Conservation (phyloP, 1,140 invertebrate species). For the Saccostrea cuccullata region DNA sequence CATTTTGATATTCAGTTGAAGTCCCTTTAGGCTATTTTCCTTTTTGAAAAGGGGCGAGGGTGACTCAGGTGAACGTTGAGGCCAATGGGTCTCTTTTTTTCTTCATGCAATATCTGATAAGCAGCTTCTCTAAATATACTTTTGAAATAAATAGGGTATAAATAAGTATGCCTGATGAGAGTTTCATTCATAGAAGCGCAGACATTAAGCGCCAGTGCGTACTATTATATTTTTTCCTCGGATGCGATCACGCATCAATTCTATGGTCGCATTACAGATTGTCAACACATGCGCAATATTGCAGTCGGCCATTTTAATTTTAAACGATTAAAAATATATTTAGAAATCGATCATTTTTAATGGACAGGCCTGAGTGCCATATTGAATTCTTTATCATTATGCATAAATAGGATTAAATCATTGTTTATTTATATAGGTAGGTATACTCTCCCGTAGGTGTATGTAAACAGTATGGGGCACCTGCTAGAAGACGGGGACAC, state of each 20-base stretch:
- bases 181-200: not conserved
- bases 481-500: not conserved
- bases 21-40: no score
- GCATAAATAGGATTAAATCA: conserved; percentile 1
- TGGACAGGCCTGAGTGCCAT: not conserved
- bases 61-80: no score
- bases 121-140: no score
- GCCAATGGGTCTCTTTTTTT: no score
- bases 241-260: conserved; percentile 6
- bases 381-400: not conserved
- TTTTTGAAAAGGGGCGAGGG: no score
- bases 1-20: no score
- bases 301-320: conserved; percentile 34
- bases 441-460: not conserved
- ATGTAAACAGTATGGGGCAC: not conserved
- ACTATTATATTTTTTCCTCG: not conserved
- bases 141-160: no score
- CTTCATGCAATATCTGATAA: no score
- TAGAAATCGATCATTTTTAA: conserved; percentile 6
- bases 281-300: conserved; percentile 37
- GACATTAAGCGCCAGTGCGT: not conserved
- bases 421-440: not conserved
- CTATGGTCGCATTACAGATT: not conserved
- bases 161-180: no score
- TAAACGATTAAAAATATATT: conserved; percentile 33